Evolutionary conservation across 2,113 vertebrate species (phyloP).

Genomic region (Rhineura floridana): DNA sequence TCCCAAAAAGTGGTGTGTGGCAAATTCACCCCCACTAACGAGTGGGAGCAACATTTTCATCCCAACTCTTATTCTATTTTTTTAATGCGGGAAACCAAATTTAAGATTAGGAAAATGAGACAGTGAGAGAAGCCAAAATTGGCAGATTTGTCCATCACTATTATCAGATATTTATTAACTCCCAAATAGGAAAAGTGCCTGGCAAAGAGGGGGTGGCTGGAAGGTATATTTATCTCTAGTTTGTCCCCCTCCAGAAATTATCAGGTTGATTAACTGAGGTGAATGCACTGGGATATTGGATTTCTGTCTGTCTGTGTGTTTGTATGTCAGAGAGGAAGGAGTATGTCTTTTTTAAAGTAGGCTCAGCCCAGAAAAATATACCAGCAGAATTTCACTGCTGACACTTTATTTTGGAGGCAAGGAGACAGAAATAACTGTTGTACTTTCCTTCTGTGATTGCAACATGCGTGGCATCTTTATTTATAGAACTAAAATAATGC

Average conservation of each 20-base stretch:
- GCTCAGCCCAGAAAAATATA: background rate
- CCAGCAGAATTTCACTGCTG: background rate
- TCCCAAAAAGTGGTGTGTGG: too few relatives aligned
- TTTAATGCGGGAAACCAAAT: too few relatives aligned
- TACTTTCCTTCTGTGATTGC: conserved; percentile 17
- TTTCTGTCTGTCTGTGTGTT: background rate
- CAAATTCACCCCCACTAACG: too few relatives aligned
- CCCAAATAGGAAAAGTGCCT: too few relatives aligned
- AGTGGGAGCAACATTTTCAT: too few relatives aligned
- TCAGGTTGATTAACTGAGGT: background rate
- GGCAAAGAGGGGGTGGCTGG: background rate
- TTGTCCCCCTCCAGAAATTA: background rate
- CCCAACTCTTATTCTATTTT: too few relatives aligned
- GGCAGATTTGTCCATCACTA: too few relatives aligned
- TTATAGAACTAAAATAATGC: conserved; percentile 15
- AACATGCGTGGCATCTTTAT: conserved; percentile 28
- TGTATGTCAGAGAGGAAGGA: background rate
- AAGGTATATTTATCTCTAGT: background rate
- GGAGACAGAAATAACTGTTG: conserved; percentile 7
- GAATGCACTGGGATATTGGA: background rate
- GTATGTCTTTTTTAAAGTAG: conserved; percentile 20
- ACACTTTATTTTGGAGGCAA: conserved; percentile 23
- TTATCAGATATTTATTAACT: too few relatives aligned
- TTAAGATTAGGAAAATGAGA: too few relatives aligned
- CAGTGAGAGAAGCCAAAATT: too few relatives aligned